phyloP scores from a whole-genome alignment of 1,140 invertebrate genomes.

The Parapsyche elsis region DNA sequence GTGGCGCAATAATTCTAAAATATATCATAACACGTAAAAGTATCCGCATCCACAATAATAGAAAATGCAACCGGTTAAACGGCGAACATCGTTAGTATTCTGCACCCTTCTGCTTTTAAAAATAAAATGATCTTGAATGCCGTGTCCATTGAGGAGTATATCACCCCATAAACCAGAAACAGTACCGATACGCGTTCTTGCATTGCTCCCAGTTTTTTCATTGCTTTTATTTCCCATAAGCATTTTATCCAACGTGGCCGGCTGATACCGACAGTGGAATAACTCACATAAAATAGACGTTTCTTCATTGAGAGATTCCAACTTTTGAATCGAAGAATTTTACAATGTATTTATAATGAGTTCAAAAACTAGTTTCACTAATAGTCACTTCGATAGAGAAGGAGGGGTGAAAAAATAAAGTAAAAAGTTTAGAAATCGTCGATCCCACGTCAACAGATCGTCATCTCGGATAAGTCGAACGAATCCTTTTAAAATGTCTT shows the following conservation, averaged over 20 bases:
- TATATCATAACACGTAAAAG: not conserved
- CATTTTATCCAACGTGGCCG: slow-evolving; percentile 7
- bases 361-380: no score
- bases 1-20: not conserved
- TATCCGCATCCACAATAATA: not conserved
- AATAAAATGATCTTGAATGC: slow-evolving; percentile 17
- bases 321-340: slow-evolving; percentile 6
- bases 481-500: slow-evolving; percentile 32
- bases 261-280: slow-evolving; percentile 1
- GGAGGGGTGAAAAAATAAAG: not conserved
- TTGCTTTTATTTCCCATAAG: not conserved
- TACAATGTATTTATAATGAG: no score
- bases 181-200: slow-evolving; percentile 38
- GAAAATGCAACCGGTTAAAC: not conserved
- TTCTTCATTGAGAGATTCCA: not conserved
- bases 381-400: no score
- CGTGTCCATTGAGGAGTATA: slow-evolving; percentile 39
- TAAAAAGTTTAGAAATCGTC: no score
- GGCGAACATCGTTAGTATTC: slow-evolving; percentile 6
- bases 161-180: slow-evolving; percentile 37
- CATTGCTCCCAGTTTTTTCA: slow-evolving; percentile 24
- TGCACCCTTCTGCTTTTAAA: not conserved
- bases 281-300: not conserved
- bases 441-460: slow-evolving; percentile 34
- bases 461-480: slow-evolving; percentile 35